Conservation (phyloP, 2,797 vertebrate species). For the Centropyge bicolor region DNA sequence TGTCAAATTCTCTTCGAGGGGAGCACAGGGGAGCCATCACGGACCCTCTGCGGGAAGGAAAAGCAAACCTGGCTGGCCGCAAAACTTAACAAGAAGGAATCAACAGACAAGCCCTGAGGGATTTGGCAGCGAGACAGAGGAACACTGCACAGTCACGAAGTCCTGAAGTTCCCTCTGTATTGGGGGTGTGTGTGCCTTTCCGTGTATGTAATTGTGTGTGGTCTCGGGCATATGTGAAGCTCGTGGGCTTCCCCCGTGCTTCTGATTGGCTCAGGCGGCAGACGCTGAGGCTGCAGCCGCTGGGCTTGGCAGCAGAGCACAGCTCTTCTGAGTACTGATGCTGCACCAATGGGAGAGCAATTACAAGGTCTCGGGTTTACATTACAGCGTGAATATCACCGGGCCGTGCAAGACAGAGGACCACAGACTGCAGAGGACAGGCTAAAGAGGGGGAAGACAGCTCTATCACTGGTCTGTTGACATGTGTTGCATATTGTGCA, state of each 20-base stretch:
- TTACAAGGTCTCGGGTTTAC: constrained; percentile 26
- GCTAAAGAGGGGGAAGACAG: neutral
- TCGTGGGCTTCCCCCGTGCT: constrained; percentile 22
- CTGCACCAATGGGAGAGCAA: constrained; percentile 13
- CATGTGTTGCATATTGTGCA: too few species aligned
- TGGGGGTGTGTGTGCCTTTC: neutral
- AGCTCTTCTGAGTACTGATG: constrained; percentile 11
- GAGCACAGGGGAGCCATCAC: constrained; percentile 52
- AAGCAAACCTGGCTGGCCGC: constrained; percentile 53
- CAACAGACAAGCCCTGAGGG: constrained; percentile 54
- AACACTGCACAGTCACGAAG: constrained; percentile 19
- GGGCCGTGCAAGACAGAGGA: constrained; percentile 4
- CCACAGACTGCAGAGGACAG: neutral
- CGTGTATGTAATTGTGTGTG: constrained; percentile 18
- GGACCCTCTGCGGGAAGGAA: constrained; percentile 37
- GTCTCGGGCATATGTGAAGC: constrained; percentile 27
- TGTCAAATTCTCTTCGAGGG: constrained; percentile 42
- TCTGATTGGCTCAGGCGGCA: constrained; percentile 22
- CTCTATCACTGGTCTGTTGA: neutral
- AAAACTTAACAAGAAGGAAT: constrained; percentile 47
- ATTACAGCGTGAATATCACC: constrained; percentile 14
- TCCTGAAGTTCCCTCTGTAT: constrained; percentile 12
- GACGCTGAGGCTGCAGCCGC: constrained; percentile 22
- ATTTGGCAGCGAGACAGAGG: constrained; percentile 44
- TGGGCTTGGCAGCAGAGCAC: constrained; percentile 35